Evolutionary conservation across 2,113 vertebrate genomes (phyloP), one percentile per base, ranked within the genome.

Genomic region (Verasper variegatus): DNA sequence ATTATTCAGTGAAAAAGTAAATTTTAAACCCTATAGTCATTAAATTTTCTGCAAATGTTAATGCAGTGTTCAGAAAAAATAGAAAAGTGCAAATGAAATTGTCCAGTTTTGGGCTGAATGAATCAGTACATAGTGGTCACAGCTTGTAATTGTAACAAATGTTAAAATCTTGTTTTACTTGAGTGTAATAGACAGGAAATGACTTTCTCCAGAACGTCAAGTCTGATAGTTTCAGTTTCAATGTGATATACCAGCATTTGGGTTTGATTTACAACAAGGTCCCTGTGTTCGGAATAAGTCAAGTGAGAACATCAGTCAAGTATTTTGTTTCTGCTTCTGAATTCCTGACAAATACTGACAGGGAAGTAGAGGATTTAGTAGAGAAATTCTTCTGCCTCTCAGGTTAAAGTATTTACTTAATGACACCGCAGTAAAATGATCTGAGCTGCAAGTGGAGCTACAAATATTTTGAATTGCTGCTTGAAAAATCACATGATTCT

Each of bases 211-310:
- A 4, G 45, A 3, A 1, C 23, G 3, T 11, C 24, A 5, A 47
- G 54, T 18, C 6, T 49, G 15, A 13, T n/a, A 55, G 47, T 68
- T 68, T 5, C 40, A 14, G 37, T 71, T 76, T 68, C 49, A 18
- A 5, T 35, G 65, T 40, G 10, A 5, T 35, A 55, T 47, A 57
- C 9, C 3, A 54, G 20, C 13, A 47, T 66, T 54, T 47, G 9
- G 17, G 72, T 81, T 75, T 68, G 62, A 20, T 80, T 80, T 15
- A 6, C 15, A 3, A 6, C 15, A 3, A 3, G 11, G 27, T 23
- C 0, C 20, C 8, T 7, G 13, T 24, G 21, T 49, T 1, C 63
- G 60, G 69, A 60, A 52, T 56, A 61, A 20, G 51, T 72, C 71
- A 0, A 15, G 10, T 24, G 11, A 11, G 10, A 5, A 3, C 11